A percentile compares a stretch with the other conserved stretches of the same genome.
Conservation (phyloP, 2,797 vertebrate genomes). For the Oreochromis mossambicus region DNA sequence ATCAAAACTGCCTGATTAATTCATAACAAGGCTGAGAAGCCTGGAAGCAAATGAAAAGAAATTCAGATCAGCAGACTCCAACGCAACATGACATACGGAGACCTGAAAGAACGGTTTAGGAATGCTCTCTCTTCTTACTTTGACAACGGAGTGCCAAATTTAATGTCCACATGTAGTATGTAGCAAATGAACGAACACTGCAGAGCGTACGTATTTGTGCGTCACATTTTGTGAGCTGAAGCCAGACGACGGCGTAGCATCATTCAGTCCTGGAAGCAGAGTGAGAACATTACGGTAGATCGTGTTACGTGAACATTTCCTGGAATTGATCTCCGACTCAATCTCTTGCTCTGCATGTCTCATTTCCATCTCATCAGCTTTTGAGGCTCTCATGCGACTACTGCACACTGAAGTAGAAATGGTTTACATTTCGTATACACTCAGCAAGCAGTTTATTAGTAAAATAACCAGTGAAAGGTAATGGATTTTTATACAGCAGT, state of each 20-base stretch:
- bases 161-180: not conserved
- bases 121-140: not conserved
- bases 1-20: constrained; percentile 37
- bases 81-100: not conserved
- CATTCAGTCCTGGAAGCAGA: not conserved
- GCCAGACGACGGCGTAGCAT: not conserved
- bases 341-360: not conserved
- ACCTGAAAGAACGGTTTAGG: not conserved
- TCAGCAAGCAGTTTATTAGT: not conserved
- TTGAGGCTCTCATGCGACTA: not conserved
- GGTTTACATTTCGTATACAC: not conserved
- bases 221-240: not conserved
- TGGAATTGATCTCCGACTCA: constrained; percentile 29
- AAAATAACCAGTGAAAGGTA: not conserved
- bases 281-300: constrained; percentile 14
- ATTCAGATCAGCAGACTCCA: not conserved
- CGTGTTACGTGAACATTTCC: constrained; percentile 26
- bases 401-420: not conserved
- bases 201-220: not conserved
- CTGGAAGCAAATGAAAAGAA: constrained; percentile 19
- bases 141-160: not conserved
- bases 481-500: not conserved
- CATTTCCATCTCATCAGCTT: not conserved
- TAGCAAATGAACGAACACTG: not conserved
- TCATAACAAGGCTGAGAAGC: constrained; percentile 21